Evolutionary conservation across 2,888 invertebrate species (phyloP).

Genomic region (Erynnis tages): DNA sequence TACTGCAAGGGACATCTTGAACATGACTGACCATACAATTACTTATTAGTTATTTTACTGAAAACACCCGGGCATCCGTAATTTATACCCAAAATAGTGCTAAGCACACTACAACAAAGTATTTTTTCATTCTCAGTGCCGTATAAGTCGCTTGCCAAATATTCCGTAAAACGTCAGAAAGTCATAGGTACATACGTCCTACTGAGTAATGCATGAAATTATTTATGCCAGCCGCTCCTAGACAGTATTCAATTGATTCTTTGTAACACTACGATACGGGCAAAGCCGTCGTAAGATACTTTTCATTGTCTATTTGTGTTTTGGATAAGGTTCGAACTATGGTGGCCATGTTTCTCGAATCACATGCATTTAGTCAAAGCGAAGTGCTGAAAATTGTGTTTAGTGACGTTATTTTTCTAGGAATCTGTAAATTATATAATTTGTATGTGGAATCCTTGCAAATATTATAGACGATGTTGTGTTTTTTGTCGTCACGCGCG

Average conservation of each 20-base stretch:
- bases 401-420: slow-evolving; percentile 57
- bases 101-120: slow-evolving; percentile 60
- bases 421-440: slow-evolving; percentile 71
- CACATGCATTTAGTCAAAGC: slow-evolving; percentile 72
- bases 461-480: slow-evolving; percentile 51
- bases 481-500: slow-evolving; percentile 54
- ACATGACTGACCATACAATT: slow-evolving; percentile 67
- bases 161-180: slow-evolving; percentile 82
- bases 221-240: slow-evolving; percentile 71
- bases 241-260: slow-evolving; percentile 68
- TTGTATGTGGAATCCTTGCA: slow-evolving; percentile 51
- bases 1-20: slow-evolving; percentile 87
- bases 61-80: slow-evolving; percentile 50
- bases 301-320: slow-evolving; percentile 74
- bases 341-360: slow-evolving; percentile 79
- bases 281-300: slow-evolving; percentile 55
- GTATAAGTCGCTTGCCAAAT: slow-evolving; percentile 78
- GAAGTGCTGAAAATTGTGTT: slow-evolving; percentile 59
- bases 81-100: slow-evolving; percentile 50
- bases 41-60: slow-evolving; percentile 58
- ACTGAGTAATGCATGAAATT: slow-evolving; percentile 78
- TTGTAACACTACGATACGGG: slow-evolving; percentile 58
- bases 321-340: slow-evolving; percentile 62
- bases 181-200: slow-evolving; percentile 78
- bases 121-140: slow-evolving; percentile 60